phyloP scores from a whole-genome alignment of 2,113 vertebrate genomes.

The Eira barbara region DNA sequence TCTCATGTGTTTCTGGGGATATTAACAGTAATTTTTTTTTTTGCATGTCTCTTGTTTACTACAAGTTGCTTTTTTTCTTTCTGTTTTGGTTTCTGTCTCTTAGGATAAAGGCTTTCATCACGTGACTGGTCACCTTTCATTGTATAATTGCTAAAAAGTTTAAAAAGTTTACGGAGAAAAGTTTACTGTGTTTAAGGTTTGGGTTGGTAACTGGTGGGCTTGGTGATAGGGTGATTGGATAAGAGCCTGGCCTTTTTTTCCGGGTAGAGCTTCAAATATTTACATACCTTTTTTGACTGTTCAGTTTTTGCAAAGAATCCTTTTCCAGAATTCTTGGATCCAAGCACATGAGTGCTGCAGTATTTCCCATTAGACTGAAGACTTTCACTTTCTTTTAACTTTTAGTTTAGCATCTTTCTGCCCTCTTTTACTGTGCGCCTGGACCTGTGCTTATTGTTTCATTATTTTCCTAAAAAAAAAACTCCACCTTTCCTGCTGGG shows the following conservation, averaged over 20 bases:
- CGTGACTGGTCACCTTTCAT: background rate
- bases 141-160: background rate
- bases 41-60: background rate
- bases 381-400: background rate
- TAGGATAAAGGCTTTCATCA: background rate
- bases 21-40: background rate
- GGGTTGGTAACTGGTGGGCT: background rate
- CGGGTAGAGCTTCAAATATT: background rate
- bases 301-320: background rate
- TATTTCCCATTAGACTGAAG: slow-evolving; percentile 12
- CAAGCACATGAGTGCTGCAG: background rate
- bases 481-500: background rate
- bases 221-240: background rate
- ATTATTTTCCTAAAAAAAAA: background rate
- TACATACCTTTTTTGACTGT: background rate
- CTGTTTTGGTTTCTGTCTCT: background rate
- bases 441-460: background rate
- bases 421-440: background rate
- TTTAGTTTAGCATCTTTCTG: background rate
- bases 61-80: background rate
- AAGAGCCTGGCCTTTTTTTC: background rate
- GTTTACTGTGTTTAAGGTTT: background rate
- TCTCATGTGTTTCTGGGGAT: background rate
- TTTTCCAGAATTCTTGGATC: background rate
- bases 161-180: background rate